phyloP scores from a whole-genome alignment of 2,888 invertebrate species.

The Synergus umbraculus region DNA sequence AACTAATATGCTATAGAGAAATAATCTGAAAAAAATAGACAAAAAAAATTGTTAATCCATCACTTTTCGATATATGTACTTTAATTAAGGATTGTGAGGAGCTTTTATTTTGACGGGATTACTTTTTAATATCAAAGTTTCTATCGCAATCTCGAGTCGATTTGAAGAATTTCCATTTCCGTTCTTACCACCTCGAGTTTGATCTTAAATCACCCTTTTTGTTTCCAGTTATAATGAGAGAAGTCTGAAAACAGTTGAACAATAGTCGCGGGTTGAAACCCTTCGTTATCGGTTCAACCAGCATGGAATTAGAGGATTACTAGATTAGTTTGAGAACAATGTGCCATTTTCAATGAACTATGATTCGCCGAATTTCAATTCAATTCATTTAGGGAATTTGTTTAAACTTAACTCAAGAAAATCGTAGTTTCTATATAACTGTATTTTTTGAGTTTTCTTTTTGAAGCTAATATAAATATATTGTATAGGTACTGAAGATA shows the following conservation, averaged over 20 bases:
- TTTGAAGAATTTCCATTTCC: neutral
- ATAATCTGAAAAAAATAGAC: too few species aligned
- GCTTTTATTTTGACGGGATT: neutral
- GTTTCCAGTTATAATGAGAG: conserved; percentile 34
- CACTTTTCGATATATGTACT: too few species aligned
- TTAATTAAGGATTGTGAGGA: neutral
- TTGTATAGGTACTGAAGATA: too few species aligned
- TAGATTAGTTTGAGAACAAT: conserved; percentile 36
- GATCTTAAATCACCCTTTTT: conserved; percentile 18
- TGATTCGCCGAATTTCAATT: neutral
- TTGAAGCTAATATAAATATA: too few species aligned
- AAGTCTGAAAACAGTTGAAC: conserved; percentile 34
- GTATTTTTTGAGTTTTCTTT: too few species aligned
- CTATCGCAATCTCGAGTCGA: neutral
- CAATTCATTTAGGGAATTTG: too few species aligned
- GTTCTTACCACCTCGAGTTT: neutral
- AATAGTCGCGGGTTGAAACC: conserved; percentile 3
- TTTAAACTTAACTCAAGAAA: too few species aligned
- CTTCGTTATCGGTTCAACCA: conserved; percentile 21
- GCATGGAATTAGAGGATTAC: conserved; percentile 33
- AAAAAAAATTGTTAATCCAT: too few species aligned
- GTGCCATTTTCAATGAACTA: conserved; percentile 18
- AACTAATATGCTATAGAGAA: too few species aligned
- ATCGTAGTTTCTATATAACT: too few species aligned
- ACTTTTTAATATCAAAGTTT: conserved; percentile 12